Conservation (phyloP, 2,797 vertebrate species). For the Neomorphus geoffroyi region DNA sequence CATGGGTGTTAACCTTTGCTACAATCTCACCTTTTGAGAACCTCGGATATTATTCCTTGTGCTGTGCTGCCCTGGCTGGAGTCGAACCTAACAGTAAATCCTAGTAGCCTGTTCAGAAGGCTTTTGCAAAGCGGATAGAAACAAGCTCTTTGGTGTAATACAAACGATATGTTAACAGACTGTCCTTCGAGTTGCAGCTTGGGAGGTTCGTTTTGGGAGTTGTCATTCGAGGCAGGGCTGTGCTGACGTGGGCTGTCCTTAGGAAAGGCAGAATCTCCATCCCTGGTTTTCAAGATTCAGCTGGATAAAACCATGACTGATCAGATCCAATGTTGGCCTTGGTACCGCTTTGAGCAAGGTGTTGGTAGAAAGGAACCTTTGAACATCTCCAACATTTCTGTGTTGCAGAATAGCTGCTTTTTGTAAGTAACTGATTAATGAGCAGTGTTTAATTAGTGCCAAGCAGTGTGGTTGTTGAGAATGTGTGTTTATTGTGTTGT, state of each 20-base stretch:
- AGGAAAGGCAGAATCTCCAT: neutral
- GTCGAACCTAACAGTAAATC: neutral
- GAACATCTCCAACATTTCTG: neutral
- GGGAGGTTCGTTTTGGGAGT: neutral
- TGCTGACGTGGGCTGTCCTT: rapidly evolving
- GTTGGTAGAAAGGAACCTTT: neutral
- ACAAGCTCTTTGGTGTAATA: neutral
- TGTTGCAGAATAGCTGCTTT: neutral
- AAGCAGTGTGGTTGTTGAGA: neutral
- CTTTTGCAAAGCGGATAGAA: neutral
- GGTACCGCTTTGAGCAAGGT: neutral
- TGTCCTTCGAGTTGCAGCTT: neutral
- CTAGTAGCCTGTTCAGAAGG: neutral
- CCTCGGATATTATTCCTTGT: neutral
- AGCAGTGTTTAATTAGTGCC: neutral
- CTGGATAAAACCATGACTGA: neutral
- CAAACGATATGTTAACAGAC: rapidly evolving
- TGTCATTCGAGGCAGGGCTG: neutral
- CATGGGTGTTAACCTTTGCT: neutral
- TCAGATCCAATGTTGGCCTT: neutral
- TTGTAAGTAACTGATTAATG: neutral
- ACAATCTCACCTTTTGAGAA: neutral
- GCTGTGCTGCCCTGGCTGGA: neutral
- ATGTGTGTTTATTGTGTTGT: neutral
- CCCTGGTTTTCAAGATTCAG: neutral